phyloP scores from a whole-genome alignment of 2,888 invertebrate genomes.

The Pristionchus mayeri region DNA sequence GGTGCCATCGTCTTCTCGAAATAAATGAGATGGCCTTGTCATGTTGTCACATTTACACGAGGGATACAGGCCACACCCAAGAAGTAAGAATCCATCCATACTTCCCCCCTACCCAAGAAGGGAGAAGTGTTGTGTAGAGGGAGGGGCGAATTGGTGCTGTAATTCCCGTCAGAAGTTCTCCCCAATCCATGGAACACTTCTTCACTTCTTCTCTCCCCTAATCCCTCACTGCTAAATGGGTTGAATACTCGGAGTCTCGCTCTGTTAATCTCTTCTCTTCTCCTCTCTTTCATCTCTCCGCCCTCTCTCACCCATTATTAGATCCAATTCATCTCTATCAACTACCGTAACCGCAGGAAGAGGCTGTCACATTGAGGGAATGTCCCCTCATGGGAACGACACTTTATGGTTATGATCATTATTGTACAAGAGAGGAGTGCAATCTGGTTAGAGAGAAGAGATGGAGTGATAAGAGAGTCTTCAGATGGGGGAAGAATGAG shows the following conservation, averaged over 20 bases:
- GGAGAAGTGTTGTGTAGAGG: background rate
- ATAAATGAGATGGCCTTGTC: conserved; percentile 41
- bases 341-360: conserved; percentile 39
- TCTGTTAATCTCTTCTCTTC: conserved; percentile 40
- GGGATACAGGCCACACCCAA: conserved; percentile 1
- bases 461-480: conserved; percentile 10
- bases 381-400: background rate
- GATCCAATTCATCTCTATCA: conserved; percentile 37
- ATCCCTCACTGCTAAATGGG: conserved; percentile 37
- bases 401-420: conserved; percentile 11
- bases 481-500: conserved; percentile 12
- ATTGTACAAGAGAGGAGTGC: background rate
- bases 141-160: background rate
- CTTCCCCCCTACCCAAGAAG: too few species aligned
- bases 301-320: conserved; percentile 35
- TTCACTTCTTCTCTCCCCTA: conserved; percentile 33
- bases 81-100: too few species aligned
- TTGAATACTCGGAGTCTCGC: background rate
- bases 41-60: conserved; percentile 14
- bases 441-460: background rate
- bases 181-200: conserved; percentile 29
- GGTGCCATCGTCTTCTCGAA: conserved; percentile 30
- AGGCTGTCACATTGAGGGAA: background rate
- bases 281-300: conserved; percentile 47
- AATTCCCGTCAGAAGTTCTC: conserved; percentile 12